phyloP scores from a whole-genome alignment of 2,797 vertebrate species.

The Apodemus agrarius region DNA sequence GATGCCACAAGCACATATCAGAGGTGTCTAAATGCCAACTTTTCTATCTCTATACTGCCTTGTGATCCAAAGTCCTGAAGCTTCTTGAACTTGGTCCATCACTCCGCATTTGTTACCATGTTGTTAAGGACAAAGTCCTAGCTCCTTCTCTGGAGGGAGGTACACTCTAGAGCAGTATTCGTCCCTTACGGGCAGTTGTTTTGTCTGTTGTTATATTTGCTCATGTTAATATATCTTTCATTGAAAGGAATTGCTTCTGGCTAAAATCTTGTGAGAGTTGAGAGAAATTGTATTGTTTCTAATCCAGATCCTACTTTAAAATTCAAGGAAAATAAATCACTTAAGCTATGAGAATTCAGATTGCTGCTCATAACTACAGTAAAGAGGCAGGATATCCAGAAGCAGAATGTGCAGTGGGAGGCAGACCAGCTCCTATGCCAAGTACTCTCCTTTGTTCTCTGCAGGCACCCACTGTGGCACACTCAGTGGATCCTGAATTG shows the following conservation, averaged over 20 bases:
- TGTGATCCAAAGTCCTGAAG: not conserved
- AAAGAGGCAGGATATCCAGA: not conserved
- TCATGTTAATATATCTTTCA: not conserved
- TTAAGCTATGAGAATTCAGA: not conserved
- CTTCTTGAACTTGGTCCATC: not conserved
- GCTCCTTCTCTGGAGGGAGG: not conserved
- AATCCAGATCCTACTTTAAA: not conserved
- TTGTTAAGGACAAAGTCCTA: not conserved
- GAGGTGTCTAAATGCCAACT: too few relatives aligned
- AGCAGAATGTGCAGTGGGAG: not conserved
- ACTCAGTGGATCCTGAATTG: not conserved
- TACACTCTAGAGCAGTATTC: not conserved
- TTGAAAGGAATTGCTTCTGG: not conserved
- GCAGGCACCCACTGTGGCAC: not conserved
- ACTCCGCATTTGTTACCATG: not conserved
- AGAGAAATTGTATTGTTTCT: not conserved
- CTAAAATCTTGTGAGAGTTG: not conserved
- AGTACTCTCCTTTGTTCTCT: not conserved
- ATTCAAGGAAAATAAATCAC: not conserved
- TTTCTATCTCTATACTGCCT: not conserved
- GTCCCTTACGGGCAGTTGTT: not conserved
- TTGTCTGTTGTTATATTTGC: not conserved
- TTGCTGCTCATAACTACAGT: too few relatives aligned
- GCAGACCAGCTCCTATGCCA: not conserved
- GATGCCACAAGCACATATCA: not conserved